phyloP scores from a whole-genome alignment of 2,888 invertebrate species.

The Lordiphosa fenestrarum region DNA sequence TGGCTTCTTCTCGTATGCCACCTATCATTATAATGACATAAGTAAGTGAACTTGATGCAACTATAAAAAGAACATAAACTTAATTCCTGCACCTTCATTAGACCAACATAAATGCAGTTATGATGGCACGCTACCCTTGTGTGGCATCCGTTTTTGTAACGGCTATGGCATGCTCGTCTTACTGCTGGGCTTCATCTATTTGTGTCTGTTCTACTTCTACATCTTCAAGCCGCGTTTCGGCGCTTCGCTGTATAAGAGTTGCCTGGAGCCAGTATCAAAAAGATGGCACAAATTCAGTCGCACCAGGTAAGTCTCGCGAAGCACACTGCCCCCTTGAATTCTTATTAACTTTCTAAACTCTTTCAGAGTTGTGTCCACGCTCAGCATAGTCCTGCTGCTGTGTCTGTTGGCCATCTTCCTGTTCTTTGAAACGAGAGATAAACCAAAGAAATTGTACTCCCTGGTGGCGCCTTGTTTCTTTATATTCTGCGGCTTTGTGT shows the following conservation, averaged over 20 bases:
- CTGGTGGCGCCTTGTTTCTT: constrained; percentile 85
- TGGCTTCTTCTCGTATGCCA: constrained; percentile 77
- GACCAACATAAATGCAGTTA: constrained; percentile 43
- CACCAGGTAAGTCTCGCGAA: constrained; percentile 49
- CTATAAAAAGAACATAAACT: not conserved
- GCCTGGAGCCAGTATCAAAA: constrained; percentile 54
- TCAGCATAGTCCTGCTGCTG: constrained; percentile 81
- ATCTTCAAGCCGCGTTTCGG: constrained; percentile 83
- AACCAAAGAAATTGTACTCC: constrained; percentile 85
- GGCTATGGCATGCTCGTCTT: constrained; percentile 88
- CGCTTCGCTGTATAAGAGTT: constrained; percentile 42
- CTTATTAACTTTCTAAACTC: not conserved
- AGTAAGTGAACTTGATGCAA: constrained; percentile 55
- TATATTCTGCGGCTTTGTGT: constrained; percentile 83
- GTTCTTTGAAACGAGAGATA: constrained; percentile 83
- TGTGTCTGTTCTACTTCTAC: constrained; percentile 84
- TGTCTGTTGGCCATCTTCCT: constrained; percentile 83
- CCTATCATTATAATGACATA: constrained; percentile 69
- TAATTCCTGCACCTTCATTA: constrained; percentile 1
- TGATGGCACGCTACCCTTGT: constrained; percentile 29
- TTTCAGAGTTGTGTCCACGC: constrained; percentile 81
- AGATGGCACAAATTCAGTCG: constrained; percentile 71
- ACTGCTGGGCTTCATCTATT: constrained; percentile 83
- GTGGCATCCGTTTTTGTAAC: constrained; percentile 81
- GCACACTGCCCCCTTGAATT: no score